Base-by-base conservation (phyloP, 2,113 vertebrate genomes). In the Lucifuga dentata region DNA sequence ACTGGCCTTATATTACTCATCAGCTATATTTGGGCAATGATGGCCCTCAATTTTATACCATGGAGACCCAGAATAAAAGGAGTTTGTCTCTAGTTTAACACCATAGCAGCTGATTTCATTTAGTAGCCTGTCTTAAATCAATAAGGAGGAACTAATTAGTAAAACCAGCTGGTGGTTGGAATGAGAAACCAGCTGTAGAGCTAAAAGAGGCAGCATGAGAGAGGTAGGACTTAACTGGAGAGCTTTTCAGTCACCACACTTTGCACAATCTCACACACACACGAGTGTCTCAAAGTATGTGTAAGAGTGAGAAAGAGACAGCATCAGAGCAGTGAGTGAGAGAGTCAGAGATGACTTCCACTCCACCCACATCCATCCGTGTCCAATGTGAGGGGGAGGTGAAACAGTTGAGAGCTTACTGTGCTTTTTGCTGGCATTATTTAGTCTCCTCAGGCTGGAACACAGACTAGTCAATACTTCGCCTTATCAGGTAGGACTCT, bases 341-440 rank as follows among this genome's bases (percentile, higher is more conserved):
- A 40, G 19, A 69, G 45, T 46, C 17, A 66, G 21, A 80, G 68
- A 85, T 82, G 81, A 88, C 58, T 80, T 86, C 65, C 65, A 81
- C 84, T 85, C 89, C 89, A 90, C 89, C 90, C 89, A 91, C 88
- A 85, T 77, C 55, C 67, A 80, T 78, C 75, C 56, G 63, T 80
- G 83, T 88, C 88, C 83, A 84, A 81, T 58, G 76, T 86, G 85
- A 86, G 90, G 82, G 86, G 86, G 90, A 84, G 88, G 88, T 86
- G 83, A 88, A 75, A 68, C 80, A 71, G 68, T 85, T 80, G 35
- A 85, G 76, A 29, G 73, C 83, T 79, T 69, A 69, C 76, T 82
- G 75, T 68, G 73, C 72, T 70, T 45, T 61, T 78, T 78, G 86
- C 83, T 73, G 73, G 60, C 70, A 66, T 83, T 48, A 76, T 82